Base-by-base conservation (phyloP, 1,140 invertebrate genomes). In the Brachionus rubens region DNA sequence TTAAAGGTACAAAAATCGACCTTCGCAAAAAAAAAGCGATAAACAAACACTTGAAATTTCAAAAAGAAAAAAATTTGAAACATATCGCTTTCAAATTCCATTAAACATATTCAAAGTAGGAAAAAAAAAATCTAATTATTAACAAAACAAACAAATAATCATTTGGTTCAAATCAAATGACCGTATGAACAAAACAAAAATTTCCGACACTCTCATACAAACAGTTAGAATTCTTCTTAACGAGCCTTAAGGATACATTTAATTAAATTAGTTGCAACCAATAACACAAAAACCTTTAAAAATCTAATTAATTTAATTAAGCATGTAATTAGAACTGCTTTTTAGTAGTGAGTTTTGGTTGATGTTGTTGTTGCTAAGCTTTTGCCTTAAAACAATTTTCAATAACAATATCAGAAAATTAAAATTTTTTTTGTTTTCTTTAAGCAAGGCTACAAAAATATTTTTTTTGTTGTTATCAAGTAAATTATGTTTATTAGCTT, bases 301-400 rank as follows among this genome's bases (percentile, higher is more conserved):
- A 36, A 33, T 59, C 54, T 59, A 28, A 59, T 59, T 59, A 59
- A 59, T 59, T 59, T 59, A 59, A 59, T 59, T 59, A 59, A 59
- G 54, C 54, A 40, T 59, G 28, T 59, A 59, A 59, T 59, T 59
- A 36, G 54, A 36, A 36, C 30, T 59, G 54, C 36, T 59, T 59
- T 33, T 36, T 59, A 33, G 21, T 36, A 6, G 36, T 36, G 9
- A 5, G 3, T 36, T 3, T 36, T 36, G 3, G 33, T 36, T 5
- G 3, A 36, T 36, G 3, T 59, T 59, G 2, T 59, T 33, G 24
- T 16, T 59, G 36, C 28, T 59, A 36, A 59, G 36, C 26, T 59
- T n/a, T 59, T 4, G 54, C 54, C 30, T 36, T 41, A 59, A 59
- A 59, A 26, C 30, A 59, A 33, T 59, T 41, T 19, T 36, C 33